Percentiles rank a stretch among this genome's conserved stretches.
Conservation (phyloP, 2,113 vertebrate species). For the Grammatotria lemairii region DNA sequence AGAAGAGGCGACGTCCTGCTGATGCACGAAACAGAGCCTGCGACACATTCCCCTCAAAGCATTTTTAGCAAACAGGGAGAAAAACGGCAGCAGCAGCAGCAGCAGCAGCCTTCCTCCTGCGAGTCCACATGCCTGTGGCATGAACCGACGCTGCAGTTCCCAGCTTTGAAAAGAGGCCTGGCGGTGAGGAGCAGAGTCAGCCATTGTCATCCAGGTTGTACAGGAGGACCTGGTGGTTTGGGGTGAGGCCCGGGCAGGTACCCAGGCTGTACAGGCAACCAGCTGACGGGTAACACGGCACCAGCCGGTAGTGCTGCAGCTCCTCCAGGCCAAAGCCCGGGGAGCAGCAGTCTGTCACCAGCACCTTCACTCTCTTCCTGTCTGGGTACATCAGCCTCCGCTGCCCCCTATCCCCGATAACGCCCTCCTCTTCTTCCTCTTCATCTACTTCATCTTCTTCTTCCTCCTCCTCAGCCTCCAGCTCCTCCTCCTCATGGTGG, state of each 20-base stretch:
- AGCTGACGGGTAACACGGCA: constrained; percentile 81
- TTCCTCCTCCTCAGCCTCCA: constrained; percentile 75
- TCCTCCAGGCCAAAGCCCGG: constrained; percentile 81
- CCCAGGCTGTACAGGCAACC: constrained; percentile 81
- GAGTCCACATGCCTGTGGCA: not conserved
- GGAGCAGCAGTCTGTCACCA: constrained; percentile 87
- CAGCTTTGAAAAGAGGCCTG: constrained; percentile 31
- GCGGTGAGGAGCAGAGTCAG: constrained; percentile 26
- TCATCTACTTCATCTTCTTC: constrained; percentile 75
- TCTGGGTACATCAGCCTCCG: constrained; percentile 66
- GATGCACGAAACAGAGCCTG: not conserved
- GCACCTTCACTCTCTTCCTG: constrained; percentile 89
- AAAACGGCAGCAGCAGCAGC: not conserved
- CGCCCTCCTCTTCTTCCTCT: constrained; percentile 54
- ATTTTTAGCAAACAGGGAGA: not conserved
- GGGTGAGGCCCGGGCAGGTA: constrained; percentile 74
- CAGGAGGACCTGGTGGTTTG: constrained; percentile 83
- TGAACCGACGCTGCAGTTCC: not conserved
- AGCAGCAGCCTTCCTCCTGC: not conserved
- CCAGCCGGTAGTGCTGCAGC: constrained; percentile 83
- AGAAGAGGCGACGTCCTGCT: not conserved
- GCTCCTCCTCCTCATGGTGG: constrained; percentile 84
- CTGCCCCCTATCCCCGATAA: constrained; percentile 39
- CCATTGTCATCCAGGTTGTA: constrained; percentile 86
- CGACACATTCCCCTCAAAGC: not conserved